phyloP scores from a whole-genome alignment of 2,797 vertebrate species.

The Neosalanx taihuensis region DNA sequence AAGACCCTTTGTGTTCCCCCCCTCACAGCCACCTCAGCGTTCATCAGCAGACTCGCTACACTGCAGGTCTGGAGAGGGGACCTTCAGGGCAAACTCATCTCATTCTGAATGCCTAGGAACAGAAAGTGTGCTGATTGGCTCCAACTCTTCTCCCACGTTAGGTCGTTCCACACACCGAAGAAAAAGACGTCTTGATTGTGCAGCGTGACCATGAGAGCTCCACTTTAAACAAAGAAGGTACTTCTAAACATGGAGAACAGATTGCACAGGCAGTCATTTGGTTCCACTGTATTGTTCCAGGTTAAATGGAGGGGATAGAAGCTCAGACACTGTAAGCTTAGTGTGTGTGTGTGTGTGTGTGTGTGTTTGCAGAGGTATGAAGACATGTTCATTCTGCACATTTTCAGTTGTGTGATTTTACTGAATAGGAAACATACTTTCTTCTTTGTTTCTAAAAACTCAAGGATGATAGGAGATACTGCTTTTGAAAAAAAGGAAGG shows the following conservation, averaged over 20 bases:
- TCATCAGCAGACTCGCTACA: conserved; percentile 4
- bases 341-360: not conserved
- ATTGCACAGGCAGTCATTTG: not conserved
- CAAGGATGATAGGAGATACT: no score
- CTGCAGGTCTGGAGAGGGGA: conserved; percentile 27
- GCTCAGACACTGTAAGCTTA: not conserved
- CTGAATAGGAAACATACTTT: no score
- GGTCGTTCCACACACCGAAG: conserved; percentile 17
- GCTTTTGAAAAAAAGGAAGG: no score
- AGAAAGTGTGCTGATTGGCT: conserved; percentile 46
- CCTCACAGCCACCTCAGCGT: not conserved
- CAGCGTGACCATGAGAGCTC: conserved; percentile 15
- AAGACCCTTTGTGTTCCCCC: not conserved
- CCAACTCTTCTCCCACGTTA: conserved; percentile 27
- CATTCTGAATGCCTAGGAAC: conserved; percentile 16
- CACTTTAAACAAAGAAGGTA: conserved; percentile 8
- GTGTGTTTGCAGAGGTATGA: not conserved
- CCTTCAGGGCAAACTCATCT: conserved; percentile 47
- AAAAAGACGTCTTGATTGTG: conserved; percentile 18
- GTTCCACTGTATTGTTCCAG: not conserved
- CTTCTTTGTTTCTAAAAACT: no score
- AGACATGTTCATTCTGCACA: no score
- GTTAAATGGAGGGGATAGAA: not conserved
- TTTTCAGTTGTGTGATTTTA: no score
- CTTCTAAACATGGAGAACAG: not conserved